Evolutionary conservation across 2,113 vertebrate species (phyloP).

Genomic region (Oncorhynchus clarkii): DNA sequence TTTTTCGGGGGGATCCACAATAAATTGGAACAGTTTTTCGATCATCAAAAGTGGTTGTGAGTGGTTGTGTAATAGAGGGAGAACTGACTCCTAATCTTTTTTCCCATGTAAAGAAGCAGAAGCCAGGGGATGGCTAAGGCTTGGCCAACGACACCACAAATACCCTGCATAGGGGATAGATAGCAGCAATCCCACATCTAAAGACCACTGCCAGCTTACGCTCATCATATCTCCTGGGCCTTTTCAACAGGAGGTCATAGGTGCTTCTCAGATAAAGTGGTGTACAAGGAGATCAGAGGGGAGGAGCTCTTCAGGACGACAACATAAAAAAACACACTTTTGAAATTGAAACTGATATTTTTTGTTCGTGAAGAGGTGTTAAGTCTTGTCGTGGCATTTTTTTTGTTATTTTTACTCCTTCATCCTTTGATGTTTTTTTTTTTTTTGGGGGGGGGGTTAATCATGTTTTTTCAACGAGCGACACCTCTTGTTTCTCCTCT

Average conservation of each 20-base stretch:
- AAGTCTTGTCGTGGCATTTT: conserved; percentile 71
- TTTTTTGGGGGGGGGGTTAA: not conserved
- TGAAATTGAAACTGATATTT: conserved; percentile 64
- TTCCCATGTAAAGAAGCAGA: conserved; percentile 90
- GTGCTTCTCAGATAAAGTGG: conserved; percentile 95
- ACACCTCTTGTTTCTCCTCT: conserved; percentile 56
- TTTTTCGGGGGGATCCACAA: not conserved
- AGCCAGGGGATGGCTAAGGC: conserved; percentile 88
- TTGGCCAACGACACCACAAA: conserved; percentile 85
- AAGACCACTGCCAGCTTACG: conserved; percentile 90
- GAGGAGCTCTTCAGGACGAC: conserved; percentile 67
- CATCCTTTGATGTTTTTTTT: conserved; percentile 65
- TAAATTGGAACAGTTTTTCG: conserved; percentile 18
- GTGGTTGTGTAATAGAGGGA: conserved; percentile 77
- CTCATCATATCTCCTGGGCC: conserved; percentile 83
- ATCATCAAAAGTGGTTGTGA: conserved; percentile 81
- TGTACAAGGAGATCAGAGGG: conserved; percentile 95
- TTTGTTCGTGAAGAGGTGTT: conserved; percentile 48
- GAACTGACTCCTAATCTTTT: conserved; percentile 86
- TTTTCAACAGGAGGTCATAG: conserved; percentile 90
- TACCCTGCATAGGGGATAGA: conserved; percentile 80
- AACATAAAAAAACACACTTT: conserved; percentile 46
- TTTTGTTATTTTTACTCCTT: conserved; percentile 62
- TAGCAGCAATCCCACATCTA: conserved; percentile 88
- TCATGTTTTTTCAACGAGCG: conserved; percentile 59